Conservation (phyloP, 1,140 invertebrate species). For the Argopecten irradians region DNA sequence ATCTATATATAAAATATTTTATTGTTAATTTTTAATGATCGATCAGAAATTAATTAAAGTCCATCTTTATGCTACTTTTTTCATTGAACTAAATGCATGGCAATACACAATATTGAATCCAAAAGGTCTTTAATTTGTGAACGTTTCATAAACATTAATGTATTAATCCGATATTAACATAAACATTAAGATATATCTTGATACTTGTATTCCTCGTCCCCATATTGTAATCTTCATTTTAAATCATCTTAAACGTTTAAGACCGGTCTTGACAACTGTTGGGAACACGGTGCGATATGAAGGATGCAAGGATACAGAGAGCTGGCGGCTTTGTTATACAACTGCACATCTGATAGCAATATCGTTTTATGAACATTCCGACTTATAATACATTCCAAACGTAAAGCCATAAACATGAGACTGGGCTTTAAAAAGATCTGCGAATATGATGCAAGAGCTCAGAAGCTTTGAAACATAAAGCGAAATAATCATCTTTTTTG, state of each 20-base stretch:
- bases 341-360: neutral
- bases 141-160: no score
- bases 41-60: no score
- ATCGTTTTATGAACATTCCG: neutral
- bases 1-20: no score
- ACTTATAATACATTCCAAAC: neutral
- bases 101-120: no score
- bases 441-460: neutral
- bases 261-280: neutral
- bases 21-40: no score
- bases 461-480: neutral
- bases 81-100: no score
- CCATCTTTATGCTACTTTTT: no score
- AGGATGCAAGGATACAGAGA: neutral
- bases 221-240: neutral
- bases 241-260: no score
- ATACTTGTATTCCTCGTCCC: no score
- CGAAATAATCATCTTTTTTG: neutral
- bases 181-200: no score
- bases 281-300: neutral
- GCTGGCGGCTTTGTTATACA: neutral
- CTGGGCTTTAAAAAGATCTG: neutral
- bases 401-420: neutral
- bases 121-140: no score
- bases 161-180: no score